Evolutionary conservation across 37 sponge, comb jelly and placozoan species (phyloP).

Genomic region (Tethya wilhelma): DNA sequence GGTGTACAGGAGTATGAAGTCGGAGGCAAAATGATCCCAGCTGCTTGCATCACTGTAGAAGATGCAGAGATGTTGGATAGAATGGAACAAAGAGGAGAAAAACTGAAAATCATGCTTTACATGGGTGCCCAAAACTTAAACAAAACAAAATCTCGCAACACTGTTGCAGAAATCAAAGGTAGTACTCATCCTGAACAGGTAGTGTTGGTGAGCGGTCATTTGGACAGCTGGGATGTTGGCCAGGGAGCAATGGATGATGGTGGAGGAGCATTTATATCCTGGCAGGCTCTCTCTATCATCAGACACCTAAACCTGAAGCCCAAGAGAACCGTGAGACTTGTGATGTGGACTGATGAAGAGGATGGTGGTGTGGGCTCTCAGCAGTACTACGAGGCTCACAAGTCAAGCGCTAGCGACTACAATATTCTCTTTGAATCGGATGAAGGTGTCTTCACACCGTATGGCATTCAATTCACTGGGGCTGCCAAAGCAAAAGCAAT

Average conservation of each 20-base stretch:
- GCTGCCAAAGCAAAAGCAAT: conserved; percentile 47
- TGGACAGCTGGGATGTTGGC: conserved; percentile 85
- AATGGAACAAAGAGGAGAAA: conserved; percentile 37
- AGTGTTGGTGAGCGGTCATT: conserved; percentile 74
- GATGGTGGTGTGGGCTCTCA: conserved; percentile 49
- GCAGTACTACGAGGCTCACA: conserved; percentile 66
- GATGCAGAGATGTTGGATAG: conserved; percentile 75
- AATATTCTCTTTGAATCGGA: conserved; percentile 73
- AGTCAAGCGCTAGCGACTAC: conserved; percentile 35
- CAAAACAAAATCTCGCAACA: conserved; percentile 49
- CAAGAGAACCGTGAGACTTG: conserved; percentile 66
- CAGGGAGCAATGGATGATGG: conserved; percentile 86
- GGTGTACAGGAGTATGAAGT: conserved; percentile 42
- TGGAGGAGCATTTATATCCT: conserved; percentile 75
- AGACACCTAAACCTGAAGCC: conserved; percentile 54
- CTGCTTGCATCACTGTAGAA: conserved; percentile 78
- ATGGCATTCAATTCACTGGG: conserved; percentile 69
- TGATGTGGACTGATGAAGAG: conserved; percentile 79
- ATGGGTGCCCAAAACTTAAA: conserved; percentile 54
- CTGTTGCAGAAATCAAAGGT: conserved; percentile 68
- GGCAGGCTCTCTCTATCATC: conserved; percentile 63
- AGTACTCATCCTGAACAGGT: conserved; percentile 53
- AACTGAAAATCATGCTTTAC: conserved; percentile 40
- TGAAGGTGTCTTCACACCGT: conserved; percentile 64
- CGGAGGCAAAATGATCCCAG: conserved; percentile 44